phyloP scores from a whole-genome alignment of 2,888 invertebrate genomes.

The Adelognathus sp. region DNA sequence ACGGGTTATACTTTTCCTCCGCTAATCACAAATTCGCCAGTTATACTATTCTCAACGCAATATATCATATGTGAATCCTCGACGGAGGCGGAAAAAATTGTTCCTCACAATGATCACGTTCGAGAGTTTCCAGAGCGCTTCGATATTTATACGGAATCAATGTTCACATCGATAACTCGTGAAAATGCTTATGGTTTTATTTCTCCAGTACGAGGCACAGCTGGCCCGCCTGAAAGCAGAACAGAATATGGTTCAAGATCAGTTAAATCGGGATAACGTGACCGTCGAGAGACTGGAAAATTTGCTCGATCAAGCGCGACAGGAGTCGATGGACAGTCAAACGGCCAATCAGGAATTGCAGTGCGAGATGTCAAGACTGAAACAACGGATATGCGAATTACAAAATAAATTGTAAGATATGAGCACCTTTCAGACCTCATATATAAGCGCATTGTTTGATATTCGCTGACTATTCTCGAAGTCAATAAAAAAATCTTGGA shows the following conservation, averaged over 20 bases:
- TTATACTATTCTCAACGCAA: too few species aligned
- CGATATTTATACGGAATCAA: too few species aligned
- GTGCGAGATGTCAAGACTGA: constrained; percentile 84
- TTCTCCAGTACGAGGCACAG: constrained; percentile 82
- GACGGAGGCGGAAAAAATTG: too few species aligned
- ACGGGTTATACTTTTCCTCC: too few species aligned
- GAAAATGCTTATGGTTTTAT: not conserved
- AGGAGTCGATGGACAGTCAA: constrained; percentile 85
- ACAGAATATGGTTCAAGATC: constrained; percentile 79
- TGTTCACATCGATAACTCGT: too few species aligned
- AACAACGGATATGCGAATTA: constrained; percentile 83
- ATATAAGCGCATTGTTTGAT: not conserved
- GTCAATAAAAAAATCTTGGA: not conserved
- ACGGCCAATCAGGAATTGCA: constrained; percentile 86
- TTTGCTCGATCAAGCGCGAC: constrained; percentile 83
- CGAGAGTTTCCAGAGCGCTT: too few species aligned
- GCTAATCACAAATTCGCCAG: too few species aligned
- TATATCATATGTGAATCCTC: too few species aligned
- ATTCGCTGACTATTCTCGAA: not conserved
- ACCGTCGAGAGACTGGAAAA: constrained; percentile 83
- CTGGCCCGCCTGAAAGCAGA: constrained; percentile 81
- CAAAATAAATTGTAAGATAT: constrained; percentile 82
- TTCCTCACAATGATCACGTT: too few species aligned
- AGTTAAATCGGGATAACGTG: constrained; percentile 80
- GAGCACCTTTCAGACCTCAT: not conserved